Evolutionary conservation across 2,113 vertebrate species (phyloP).

Genomic region (Tetraodon nigroviridis): DNA sequence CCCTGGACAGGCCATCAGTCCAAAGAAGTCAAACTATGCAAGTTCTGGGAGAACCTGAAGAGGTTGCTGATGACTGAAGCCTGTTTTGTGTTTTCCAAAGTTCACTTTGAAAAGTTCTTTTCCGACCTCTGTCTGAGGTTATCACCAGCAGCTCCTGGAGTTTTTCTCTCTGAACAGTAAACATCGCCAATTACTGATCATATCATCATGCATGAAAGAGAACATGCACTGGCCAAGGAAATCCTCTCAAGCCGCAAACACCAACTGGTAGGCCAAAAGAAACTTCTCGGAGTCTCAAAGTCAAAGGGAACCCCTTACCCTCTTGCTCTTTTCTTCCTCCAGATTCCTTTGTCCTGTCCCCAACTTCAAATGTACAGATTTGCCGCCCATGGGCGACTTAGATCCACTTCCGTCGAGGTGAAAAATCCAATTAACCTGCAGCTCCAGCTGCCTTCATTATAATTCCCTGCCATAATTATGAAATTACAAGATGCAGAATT

Average conservation of each 20-base stretch:
- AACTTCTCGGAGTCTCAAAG: slow-evolving; percentile 62
- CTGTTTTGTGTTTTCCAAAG: slow-evolving; percentile 27
- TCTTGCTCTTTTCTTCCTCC: slow-evolving; percentile 55
- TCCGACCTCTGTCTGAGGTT: slow-evolving; percentile 43
- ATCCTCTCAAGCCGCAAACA: slow-evolving; percentile 57
- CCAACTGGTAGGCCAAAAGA: slow-evolving; percentile 57
- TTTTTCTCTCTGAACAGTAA: slow-evolving; percentile 45
- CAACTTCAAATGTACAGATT: slow-evolving; percentile 71
- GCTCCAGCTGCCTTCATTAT: slow-evolving; percentile 70
- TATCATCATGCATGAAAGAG: slow-evolving; percentile 52
- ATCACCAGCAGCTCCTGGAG: slow-evolving; percentile 38
- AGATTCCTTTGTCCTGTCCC: slow-evolving; percentile 68
- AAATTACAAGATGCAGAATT: slow-evolving; percentile 76
- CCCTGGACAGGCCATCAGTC: too few species aligned
- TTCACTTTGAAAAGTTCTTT: slow-evolving; percentile 40
- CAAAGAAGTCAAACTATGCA: too few species aligned
- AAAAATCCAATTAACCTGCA: slow-evolving; percentile 77
- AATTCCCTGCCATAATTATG: slow-evolving; percentile 77
- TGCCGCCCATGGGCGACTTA: slow-evolving; percentile 67
- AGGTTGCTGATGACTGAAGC: too few species aligned
- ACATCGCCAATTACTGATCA: slow-evolving; percentile 55
- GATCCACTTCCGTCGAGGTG: slow-evolving; percentile 71
- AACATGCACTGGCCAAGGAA: slow-evolving; percentile 48
- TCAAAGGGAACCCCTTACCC: slow-evolving; percentile 63
- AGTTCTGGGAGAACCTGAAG: too few species aligned